Conservation (phyloP, 2,113 vertebrate genomes). For the Ptyas mucosa region DNA sequence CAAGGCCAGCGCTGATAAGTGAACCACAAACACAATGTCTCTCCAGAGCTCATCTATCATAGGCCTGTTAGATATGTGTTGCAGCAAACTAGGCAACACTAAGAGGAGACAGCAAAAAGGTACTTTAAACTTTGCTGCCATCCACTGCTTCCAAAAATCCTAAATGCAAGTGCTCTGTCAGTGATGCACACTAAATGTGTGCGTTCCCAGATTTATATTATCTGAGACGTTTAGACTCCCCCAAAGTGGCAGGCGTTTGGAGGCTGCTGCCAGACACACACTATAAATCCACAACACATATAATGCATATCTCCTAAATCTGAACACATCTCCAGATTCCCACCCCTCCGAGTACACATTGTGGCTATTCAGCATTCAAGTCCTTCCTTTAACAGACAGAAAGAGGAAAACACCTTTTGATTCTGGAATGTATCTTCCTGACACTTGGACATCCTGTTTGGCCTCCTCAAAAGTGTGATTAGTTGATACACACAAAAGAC, state of each 20-base stretch:
- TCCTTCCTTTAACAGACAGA: neutral
- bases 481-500: neutral
- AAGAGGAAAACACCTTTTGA: neutral
- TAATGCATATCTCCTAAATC: slow-evolving; percentile 11
- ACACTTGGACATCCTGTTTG: slow-evolving; percentile 9
- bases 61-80: neutral
- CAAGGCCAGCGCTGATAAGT: neutral
- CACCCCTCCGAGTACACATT: neutral
- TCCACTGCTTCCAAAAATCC: neutral
- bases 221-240: neutral
- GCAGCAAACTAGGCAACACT: neutral
- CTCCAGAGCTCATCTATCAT: neutral
- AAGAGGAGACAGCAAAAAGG: neutral
- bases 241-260: neutral
- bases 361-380: neutral
- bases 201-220: neutral
- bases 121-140: neutral
- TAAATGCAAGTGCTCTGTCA: neutral
- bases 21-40: neutral
- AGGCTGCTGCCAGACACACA: neutral
- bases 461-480: neutral
- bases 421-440: neutral
- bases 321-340: neutral
- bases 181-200: neutral
- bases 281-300: slow-evolving; percentile 14